Base-by-base conservation (phyloP, 1,140 invertebrate genomes). In the Drosophila orosa region DNA sequence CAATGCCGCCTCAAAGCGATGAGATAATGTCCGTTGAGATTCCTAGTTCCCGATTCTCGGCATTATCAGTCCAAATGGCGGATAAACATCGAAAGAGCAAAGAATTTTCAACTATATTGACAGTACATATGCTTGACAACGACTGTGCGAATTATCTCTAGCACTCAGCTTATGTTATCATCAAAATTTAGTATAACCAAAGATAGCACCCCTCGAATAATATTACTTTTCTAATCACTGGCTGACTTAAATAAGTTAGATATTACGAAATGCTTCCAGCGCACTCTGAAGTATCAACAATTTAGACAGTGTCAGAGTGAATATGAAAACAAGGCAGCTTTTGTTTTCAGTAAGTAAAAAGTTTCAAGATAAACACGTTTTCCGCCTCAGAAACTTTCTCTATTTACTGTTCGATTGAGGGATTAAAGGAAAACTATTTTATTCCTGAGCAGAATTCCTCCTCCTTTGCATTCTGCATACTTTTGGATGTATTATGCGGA, bases 341-440 rank as follows among this genome's bases (percentile, higher is more conserved):
- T 73, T 79, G 50, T 61, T 57, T 59, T 29, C 27, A 27, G 25
- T 35, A 27, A 52, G 55, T 35, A 74, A 24, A 22, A 40, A 13
- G 31, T 55, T 40, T 24, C 22, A 8, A n/a, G 31, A 54, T 54
- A 52, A 37, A 61, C 25, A 31, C 31, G 50, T 56, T 45, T 75
- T 59, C 29, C 42, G 57, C 57, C 61, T 25, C 37, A 58, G 40
- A 25, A 63, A 68, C 66, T 78, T 74, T 33, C n/a, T 37, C 48
- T 68, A 68, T 74, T 81, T 77, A 57, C 78, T 61, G 69, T 76
- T 61, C 45, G 68, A 78, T 83, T 62, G 65, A 69, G 44, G 63
- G 75, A 69, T 69, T 79, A 56, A 80, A 76, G 50, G 31, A 8
- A 7, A 35, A 58, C 42, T 50, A 22, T 12, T 40, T 39, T 6